Conservation (phyloP, 2,888 invertebrate species). For the Dromius quadrimaculatus region DNA sequence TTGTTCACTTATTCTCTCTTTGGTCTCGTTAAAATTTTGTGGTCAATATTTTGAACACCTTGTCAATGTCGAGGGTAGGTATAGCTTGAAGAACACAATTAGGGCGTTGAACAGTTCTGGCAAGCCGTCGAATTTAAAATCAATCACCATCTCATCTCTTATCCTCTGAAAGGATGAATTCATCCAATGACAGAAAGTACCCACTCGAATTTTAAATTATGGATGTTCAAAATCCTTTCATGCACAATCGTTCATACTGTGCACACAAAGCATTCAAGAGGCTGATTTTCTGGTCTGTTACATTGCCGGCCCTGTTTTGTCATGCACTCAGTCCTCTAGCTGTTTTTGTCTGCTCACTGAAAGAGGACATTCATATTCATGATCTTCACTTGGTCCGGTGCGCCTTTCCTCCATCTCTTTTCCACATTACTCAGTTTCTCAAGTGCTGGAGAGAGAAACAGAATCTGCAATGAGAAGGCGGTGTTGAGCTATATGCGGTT, state of each 20-base stretch:
- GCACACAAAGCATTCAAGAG: conserved; percentile 40
- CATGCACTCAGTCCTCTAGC: conserved; percentile 40
- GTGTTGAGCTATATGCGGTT: conserved; percentile 29
- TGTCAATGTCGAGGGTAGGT: too few relatives aligned
- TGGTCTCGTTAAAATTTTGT: too few relatives aligned
- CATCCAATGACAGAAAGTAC: too few relatives aligned
- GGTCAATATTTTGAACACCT: too few relatives aligned
- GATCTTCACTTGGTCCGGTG: conserved; percentile 35
- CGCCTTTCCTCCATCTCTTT: neutral
- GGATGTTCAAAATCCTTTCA: too few relatives aligned
- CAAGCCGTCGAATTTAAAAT: too few relatives aligned
- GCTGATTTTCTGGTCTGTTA: conserved; percentile 50
- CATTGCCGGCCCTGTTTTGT: conserved; percentile 43
- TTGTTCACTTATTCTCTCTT: too few relatives aligned
- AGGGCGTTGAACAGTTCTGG: too few relatives aligned
- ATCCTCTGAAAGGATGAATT: too few relatives aligned
- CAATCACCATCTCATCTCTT: too few relatives aligned
- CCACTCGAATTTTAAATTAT: too few relatives aligned
- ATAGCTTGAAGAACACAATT: too few relatives aligned
- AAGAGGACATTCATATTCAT: conserved; percentile 50
- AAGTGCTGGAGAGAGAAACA: neutral
- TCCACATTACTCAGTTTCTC: neutral
- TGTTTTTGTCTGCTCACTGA: conserved; percentile 39
- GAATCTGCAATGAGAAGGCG: conserved; percentile 19
- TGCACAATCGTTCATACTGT: conserved; percentile 25